Evolutionary conservation across 2,113 vertebrate species (phyloP), one percentile per base, ranked within the genome.

Genomic region (Ptychochromis oligacanthus): DNA sequence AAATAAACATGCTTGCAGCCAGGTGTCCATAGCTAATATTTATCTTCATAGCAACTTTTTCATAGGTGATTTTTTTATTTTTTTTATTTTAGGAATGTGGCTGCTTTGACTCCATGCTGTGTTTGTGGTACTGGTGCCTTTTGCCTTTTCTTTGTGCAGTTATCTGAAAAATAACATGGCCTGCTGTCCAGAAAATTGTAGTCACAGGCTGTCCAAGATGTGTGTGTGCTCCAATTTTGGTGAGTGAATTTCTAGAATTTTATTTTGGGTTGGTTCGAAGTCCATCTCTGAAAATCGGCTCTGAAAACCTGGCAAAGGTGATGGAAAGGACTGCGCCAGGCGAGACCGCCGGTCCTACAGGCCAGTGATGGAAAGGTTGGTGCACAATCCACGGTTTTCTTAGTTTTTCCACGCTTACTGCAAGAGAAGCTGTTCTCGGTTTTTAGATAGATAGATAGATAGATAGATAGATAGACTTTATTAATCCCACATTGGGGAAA

Each of bases 231-330:
- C 43, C 24, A 28, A 24, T 28, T 20, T 49, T 70, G 24, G 3
- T 49, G 40, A 70, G 0, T 28, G 5, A 28, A 28, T 28, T 28
- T 70, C 65, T 20, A 70, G 15, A 49, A 49, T 3, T 65, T 65
- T 9, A 65, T 43, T 24, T 15, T 64, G 34, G 40, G 6, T 40
- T 40, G 13, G 36, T 0, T 64, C 40, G 0, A 1, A 0, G 40
- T 64, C 61, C 0, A 0, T 24, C 62, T 40, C n/a, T 36, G 40
- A 17, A 43, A 65, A 49, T 20, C 0, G 5, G 22, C 6, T 70
- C 1, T n/a, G n/a, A n/a, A 17, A 17, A 2, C 15, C 17, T 7
- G 17, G 15, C 22, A 12, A 26, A 22, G 28, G 64, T 28, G 64
- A 67, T 1, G 22, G 64, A 46, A 18, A 3, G 0, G 36, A 43